phyloP scores from a whole-genome alignment of 2,113 vertebrate genomes.

The Murina feae region DNA sequence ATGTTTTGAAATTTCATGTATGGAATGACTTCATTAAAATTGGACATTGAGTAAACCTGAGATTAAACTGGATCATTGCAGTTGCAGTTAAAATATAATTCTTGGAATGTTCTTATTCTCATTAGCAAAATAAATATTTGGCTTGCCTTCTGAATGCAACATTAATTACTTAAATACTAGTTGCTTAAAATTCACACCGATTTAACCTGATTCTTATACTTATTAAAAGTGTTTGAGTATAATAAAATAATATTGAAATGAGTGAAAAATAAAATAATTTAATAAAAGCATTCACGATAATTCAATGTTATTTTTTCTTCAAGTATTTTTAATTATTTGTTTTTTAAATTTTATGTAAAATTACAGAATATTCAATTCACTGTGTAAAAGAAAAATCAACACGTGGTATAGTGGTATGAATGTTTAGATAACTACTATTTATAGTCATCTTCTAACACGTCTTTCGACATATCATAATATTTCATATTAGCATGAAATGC shows the following conservation, averaged over 20 bases:
- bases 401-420: neutral
- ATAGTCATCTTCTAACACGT: neutral
- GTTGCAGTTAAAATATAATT: neutral
- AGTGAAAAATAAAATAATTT: neutral
- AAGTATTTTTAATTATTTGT: neutral
- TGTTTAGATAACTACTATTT: neutral
- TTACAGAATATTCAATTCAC: neutral
- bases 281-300: neutral
- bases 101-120: neutral
- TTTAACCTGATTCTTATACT: neutral
- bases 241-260: neutral
- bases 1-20: neutral
- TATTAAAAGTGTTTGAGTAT: neutral
- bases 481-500: neutral
- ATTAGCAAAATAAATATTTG: conserved; percentile 16
- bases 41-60: neutral
- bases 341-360: neutral
- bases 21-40: neutral
- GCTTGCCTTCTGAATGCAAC: neutral
- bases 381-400: neutral
- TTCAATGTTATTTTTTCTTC: neutral
- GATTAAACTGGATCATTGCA: neutral
- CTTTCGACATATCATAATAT: neutral
- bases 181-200: neutral
- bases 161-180: neutral